phyloP scores from a whole-genome alignment of 1,140 invertebrate genomes.

The Zaprionus camerounensis region DNA sequence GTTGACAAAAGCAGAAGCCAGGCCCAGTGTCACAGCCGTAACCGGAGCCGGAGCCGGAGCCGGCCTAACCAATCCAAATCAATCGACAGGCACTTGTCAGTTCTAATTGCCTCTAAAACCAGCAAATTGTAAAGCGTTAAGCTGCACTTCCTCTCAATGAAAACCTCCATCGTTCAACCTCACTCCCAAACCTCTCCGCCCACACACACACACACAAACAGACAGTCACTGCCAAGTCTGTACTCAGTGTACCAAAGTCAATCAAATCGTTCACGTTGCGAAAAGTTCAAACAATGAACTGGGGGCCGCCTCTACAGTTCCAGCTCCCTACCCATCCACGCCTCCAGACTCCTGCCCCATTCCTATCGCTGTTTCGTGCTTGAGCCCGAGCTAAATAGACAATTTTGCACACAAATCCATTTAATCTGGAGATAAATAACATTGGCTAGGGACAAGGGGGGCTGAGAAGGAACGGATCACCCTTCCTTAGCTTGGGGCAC shows the following conservation, averaged over 20 bases:
- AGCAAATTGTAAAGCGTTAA: slow-evolving; percentile 55
- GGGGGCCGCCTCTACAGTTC: slow-evolving; percentile 12
- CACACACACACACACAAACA: not conserved
- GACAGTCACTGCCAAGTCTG: not conserved
- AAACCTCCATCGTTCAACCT: slow-evolving; percentile 6
- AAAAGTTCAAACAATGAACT: slow-evolving; percentile 81
- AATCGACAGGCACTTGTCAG: slow-evolving; percentile 52
- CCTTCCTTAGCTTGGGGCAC: slow-evolving; percentile 44
- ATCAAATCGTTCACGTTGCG: slow-evolving; percentile 70
- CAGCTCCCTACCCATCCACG: not conserved
- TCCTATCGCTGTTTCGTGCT: not conserved
- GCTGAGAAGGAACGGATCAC: not conserved
- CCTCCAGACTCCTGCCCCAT: not conserved
- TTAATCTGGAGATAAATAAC: slow-evolving; percentile 82
- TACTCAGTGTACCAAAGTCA: slow-evolving; percentile 55
- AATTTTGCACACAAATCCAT: slow-evolving; percentile 82
- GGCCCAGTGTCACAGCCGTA: not conserved
- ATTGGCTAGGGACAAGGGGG: slow-evolving; percentile 44
- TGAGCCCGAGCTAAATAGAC: slow-evolving; percentile 67
- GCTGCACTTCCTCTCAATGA: slow-evolving; percentile 43
- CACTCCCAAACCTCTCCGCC: not conserved
- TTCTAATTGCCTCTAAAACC: slow-evolving; percentile 58
- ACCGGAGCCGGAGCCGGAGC: not conserved
- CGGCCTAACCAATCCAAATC: slow-evolving; percentile 40
- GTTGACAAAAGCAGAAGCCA: slow-evolving; percentile 39